Evolutionary conservation across 2,888 invertebrate genomes (phyloP), one percentile per base, ranked within the genome.

Genomic region (Orthosia gracilis): DNA sequence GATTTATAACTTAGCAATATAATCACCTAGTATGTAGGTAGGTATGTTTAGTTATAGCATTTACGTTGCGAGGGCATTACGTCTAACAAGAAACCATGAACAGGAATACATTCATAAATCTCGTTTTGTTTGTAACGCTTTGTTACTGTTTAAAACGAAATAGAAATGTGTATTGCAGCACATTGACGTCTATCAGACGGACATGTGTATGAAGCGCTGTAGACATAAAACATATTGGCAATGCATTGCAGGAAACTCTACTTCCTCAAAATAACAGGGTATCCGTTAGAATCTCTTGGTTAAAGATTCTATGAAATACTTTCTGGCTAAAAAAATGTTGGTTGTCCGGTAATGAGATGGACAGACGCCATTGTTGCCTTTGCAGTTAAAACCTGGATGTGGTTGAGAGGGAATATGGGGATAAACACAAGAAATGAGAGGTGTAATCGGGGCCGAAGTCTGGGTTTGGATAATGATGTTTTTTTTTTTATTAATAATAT

Each of bases 71-170:
- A 47, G 31, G 66, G 49, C 26, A 58, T 77, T 23, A 54, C 57
- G 54, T 58, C 45, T 18, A 45, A 47, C 52, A 15, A 66, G 57
- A 70, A 81, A 54, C 57, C 47, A 55, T 78, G 45, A 54, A 59
- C 73, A 58, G 65, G 73, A 83, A 83, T 50, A 69, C 73, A 78
- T 63, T 68, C 52, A 69, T 78, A 69, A 73, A 73, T 78, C 62
- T 49, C 47, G 49, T 21, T 61, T 74, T 61, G 66, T 83, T 69
- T n/a, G n/a, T n/a, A n/a, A n/a, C n/a, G 49, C 26, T 61, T 74
- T 61, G 66, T 83, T 69, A 69, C 23, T 61, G 23, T 65, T 74
- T 18, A 23, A 69, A 67, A 21, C 52, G 69, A 45, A 75, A 62
- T 65, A 23, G 64, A 49, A 58, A 59, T 69, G 9, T 45, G 15